Percentiles rank a stretch among this genome's conserved stretches.
Evolutionary conservation across 2,113 vertebrate genomes (phyloP).

Genomic region (Nothocercus nigrocapillus): DNA sequence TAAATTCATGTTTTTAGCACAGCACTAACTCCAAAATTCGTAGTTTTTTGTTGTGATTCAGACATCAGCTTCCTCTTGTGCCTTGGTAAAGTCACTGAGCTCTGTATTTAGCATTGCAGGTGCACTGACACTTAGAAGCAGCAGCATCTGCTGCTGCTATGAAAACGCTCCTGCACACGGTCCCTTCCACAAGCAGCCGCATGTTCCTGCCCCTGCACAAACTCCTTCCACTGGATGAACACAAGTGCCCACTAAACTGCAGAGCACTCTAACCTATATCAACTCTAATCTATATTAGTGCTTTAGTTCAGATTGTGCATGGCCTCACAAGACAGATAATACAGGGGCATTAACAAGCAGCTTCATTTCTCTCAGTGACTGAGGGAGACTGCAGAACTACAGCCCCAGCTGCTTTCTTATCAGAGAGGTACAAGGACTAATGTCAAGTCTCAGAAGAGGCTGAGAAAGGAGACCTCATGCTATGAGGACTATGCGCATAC

Average conservation of each 20-base stretch:
- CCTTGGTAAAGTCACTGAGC: background rate
- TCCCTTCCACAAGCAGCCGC: background rate
- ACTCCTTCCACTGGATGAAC: background rate
- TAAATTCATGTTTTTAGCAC: background rate
- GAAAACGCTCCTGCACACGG: background rate
- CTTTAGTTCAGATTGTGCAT: too few relatives aligned
- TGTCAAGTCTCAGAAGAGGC: background rate
- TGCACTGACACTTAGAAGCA: background rate
- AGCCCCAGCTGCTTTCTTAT: background rate
- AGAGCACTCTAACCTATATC: too few relatives aligned
- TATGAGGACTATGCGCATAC: background rate
- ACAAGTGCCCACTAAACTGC: too few relatives aligned
- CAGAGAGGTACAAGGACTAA: background rate
- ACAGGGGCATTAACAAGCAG: too few relatives aligned
- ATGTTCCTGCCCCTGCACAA: background rate
- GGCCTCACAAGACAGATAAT: too few relatives aligned
- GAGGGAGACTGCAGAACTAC: too few relatives aligned
- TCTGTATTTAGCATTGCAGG: background rate
- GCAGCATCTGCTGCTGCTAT: background rate
- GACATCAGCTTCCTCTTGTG: background rate
- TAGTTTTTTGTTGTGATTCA: rapidly evolving
- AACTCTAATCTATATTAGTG: too few relatives aligned
- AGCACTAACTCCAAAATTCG: background rate
- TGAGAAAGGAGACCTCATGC: background rate
- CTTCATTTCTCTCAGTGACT: too few relatives aligned